Conservation (phyloP, 2,888 invertebrate genomes). For the Chouioia cunea region DNA sequence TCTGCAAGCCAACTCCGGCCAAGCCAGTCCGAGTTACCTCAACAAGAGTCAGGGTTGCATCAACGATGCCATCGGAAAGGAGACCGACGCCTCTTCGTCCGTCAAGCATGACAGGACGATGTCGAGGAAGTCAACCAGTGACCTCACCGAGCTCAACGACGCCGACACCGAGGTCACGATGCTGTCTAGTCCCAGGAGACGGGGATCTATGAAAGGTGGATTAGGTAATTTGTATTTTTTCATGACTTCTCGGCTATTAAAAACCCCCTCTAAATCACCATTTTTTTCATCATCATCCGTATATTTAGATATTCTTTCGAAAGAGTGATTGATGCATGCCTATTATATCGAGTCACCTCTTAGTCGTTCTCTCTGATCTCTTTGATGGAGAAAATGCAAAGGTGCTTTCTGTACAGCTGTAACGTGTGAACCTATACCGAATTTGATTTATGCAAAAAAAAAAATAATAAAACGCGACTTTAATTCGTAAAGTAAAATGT, state of each 20-base stretch:
- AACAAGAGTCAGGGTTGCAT: constrained; percentile 63
- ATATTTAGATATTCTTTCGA: neutral
- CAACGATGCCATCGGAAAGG: constrained; percentile 49
- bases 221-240: constrained; percentile 55
- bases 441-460: too few species aligned
- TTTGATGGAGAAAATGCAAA: too few species aligned
- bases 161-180: constrained; percentile 74
- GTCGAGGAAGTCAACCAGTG: constrained; percentile 81
- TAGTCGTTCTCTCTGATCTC: too few species aligned
- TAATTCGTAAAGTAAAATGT: too few species aligned
- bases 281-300: too few species aligned
- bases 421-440: too few species aligned
- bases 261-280: too few species aligned
- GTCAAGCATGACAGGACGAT: constrained; percentile 50
- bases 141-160: constrained; percentile 76
- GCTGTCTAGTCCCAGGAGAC: constrained; percentile 77
- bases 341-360: too few species aligned
- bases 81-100: constrained; percentile 26
- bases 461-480: too few species aligned
- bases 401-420: too few species aligned
- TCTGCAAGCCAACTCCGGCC: neutral
- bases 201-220: constrained; percentile 73
- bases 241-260: neutral
- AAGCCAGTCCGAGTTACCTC: constrained; percentile 25
- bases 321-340: too few species aligned